Base-by-base conservation (phyloP, 2,888 invertebrate species). In the Eledona agricola region DNA sequence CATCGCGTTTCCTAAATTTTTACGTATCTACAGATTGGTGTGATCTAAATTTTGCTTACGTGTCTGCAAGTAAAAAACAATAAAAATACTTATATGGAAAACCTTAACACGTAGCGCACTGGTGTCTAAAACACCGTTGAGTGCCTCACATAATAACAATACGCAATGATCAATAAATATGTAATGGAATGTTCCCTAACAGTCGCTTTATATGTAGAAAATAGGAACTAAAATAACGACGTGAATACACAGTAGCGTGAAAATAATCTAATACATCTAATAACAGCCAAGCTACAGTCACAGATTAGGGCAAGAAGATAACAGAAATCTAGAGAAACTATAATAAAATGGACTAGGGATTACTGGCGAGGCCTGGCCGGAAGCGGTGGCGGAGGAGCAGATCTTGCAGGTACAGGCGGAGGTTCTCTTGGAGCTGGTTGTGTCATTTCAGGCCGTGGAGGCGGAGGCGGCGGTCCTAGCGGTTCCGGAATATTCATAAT, bases 361-460 rank as follows among this genome's bases (percentile, higher is more conserved):
- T 64, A 65, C 29, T 71, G 71, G 28, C 73, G 73, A 16, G 83
- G 83, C 43, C 86, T 80, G 22, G 86, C 85, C 2, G 87, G 87
- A 58, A 87, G 74, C 0, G 87, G 87, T 10, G 87, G 87, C 3
- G 87, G 87, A 7, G 76, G 83, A 43, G 77, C 81, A 59, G 76
- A 80, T 56, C 80, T 78, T 49, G 76, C 79, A 1, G 82, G 78
- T 16, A 84, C 82, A 0, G 82, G 78, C 1, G 81, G 77, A 9
- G 76, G 76, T 57, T 58, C 75, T 69, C 67, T 69, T 20, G 81
- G 78, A n/a, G 85, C 83, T 1, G 86, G 84, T 10, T 83, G 79
- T 9, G 82, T 80, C 3, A 83, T 79, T 22, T 81, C 80, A 0
- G 81, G 78, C 60, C 76, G 79, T 57, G 63, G 72, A 35, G 74